Evolutionary conservation across 2,113 vertebrate genomes (phyloP).

Genomic region (Saguinus imperator): DNA sequence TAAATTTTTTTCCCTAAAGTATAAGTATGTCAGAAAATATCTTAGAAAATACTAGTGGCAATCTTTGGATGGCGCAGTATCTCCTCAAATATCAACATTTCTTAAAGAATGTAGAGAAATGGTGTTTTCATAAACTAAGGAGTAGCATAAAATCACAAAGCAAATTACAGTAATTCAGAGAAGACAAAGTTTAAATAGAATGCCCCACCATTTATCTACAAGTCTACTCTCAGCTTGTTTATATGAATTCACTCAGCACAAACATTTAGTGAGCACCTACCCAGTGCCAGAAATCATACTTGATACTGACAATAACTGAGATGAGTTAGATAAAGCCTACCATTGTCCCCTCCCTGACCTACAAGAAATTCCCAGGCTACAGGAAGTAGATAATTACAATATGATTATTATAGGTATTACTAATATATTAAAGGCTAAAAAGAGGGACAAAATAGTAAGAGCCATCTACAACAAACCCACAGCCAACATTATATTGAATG

Average conservation of each 20-base stretch:
- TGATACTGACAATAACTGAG: not conserved
- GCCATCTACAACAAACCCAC: no score
- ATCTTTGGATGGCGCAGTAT: not conserved
- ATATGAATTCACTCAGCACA: conserved; percentile 3
- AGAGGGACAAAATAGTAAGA: not conserved
- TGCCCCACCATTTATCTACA: not conserved
- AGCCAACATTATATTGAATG: no score
- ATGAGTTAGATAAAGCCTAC: not conserved
- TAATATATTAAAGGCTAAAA: not conserved
- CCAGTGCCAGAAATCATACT: not conserved
- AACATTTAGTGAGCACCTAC: conserved; percentile 26
- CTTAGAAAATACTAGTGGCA: not conserved
- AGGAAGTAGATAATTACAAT: not conserved
- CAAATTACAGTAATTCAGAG: conserved; percentile 48
- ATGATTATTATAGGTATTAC: not conserved
- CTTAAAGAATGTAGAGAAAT: conserved; percentile 10
- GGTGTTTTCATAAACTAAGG: conserved; percentile 33
- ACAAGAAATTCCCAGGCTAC: not conserved
- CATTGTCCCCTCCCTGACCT: not conserved
- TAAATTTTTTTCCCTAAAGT: not conserved
- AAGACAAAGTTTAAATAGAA: conserved; percentile 26
- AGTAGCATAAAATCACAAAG: conserved; percentile 30
- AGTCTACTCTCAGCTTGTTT: conserved; percentile 50
- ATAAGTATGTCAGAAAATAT: not conserved
- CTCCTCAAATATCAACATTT: not conserved